These are phyloP conservation scores for Montipora foliosa DNA, from an alignment of 64 coral and sea anemone species.

Conservation along the genomic window DNA sequence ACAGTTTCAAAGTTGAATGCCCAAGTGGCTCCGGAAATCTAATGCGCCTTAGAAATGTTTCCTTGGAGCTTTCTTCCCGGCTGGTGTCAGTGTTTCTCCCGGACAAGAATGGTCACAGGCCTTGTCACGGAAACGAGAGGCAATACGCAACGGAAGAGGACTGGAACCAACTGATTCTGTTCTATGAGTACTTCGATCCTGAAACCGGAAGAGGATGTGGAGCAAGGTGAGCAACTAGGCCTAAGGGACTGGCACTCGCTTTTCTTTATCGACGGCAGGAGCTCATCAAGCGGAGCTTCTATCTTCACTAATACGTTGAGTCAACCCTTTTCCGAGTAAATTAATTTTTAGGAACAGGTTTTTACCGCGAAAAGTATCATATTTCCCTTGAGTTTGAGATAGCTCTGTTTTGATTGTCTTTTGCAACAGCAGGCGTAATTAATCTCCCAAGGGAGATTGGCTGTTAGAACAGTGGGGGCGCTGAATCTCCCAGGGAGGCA, in stretches of 20 bases:
- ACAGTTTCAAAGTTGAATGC: conserved; percentile 78
- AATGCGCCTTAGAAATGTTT: conserved; percentile 70
- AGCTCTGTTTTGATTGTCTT: too few relatives aligned
- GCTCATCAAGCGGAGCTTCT: too few relatives aligned
- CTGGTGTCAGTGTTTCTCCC: conserved; percentile 77
- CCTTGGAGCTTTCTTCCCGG: conserved; percentile 67
- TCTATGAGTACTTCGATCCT: conserved; percentile 92
- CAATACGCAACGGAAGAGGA: conserved; percentile 69
- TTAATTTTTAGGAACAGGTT: too few relatives aligned
- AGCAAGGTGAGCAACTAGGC: conserved; percentile 58
- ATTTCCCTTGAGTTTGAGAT: too few relatives aligned
- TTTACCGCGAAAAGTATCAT: too few relatives aligned
- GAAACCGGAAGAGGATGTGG: conserved; percentile 87
- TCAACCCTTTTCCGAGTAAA: too few relatives aligned
- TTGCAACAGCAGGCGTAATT: too few relatives aligned
- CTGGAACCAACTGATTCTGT: conserved; percentile 85
- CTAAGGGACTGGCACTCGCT: neutral
- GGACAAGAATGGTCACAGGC: conserved; percentile 70
- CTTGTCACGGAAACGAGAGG: conserved; percentile 78
- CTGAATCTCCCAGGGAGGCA: too few relatives aligned
- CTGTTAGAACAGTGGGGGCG: too few relatives aligned
- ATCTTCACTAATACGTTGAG: too few relatives aligned
- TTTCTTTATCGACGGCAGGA: neutral
- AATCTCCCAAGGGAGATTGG: too few relatives aligned
- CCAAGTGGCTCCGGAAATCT: conserved; percentile 83